Percentiles rank a stretch among this genome's conserved stretches.
Conservation (phyloP, 2,797 vertebrate species). For the Enteromius paludinosus region DNA sequence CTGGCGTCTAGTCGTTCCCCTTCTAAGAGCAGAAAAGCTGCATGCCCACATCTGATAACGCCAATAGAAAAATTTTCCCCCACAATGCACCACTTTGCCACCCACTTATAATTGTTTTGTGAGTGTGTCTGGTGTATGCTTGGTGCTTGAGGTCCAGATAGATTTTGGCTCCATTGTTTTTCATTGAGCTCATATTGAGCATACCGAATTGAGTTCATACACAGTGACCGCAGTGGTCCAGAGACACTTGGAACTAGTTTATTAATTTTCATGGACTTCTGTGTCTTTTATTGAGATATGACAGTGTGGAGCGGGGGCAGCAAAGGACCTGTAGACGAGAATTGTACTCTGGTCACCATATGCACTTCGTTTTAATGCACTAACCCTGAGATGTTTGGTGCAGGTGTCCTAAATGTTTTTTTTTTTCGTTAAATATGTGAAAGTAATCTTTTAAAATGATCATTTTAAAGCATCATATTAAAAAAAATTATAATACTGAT, state of each 20-base stretch:
- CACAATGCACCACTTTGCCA: slow-evolving; percentile 30
- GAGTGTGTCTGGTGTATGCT: slow-evolving; percentile 26
- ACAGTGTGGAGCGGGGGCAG: not conserved
- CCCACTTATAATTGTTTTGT: slow-evolving; percentile 54
- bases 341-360: not conserved
- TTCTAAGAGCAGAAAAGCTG: slow-evolving; percentile 20
- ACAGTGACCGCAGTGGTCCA: slow-evolving; percentile 29
- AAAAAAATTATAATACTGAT: not conserved
- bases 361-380: fast-evolving
- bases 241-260: slow-evolving; percentile 4
- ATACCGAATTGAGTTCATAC: slow-evolving; percentile 36
- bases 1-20: slow-evolving; percentile 1
- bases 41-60: slow-evolving; percentile 62
- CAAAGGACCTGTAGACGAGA: not conserved
- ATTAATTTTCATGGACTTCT: not conserved
- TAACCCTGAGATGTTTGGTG: too few species aligned
- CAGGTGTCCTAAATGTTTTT: not conserved
- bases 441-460: not conserved
- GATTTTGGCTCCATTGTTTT: slow-evolving; percentile 49
- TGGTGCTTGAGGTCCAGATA: slow-evolving; percentile 12
- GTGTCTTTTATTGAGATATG: not conserved
- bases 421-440: not conserved
- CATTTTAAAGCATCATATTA: not conserved
- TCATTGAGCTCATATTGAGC: slow-evolving; percentile 50
- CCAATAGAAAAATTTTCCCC: slow-evolving; percentile 38